These are phyloP conservation scores for Dasyprocta punctata DNA, from an alignment of 2,113 vertebrate species.

Conservation along the genomic window DNA sequence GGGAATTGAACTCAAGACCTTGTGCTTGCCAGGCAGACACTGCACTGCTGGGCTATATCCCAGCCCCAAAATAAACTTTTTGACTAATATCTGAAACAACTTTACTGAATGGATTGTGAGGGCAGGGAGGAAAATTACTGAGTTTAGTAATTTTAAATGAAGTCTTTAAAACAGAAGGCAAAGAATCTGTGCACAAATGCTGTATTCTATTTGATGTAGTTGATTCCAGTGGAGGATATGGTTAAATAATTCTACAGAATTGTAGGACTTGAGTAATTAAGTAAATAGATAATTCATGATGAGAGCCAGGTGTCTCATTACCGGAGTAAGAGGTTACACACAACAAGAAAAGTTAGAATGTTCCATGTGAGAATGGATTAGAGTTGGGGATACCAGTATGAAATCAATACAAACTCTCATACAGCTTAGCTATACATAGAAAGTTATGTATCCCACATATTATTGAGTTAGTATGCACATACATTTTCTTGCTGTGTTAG, in stretches of 20 bases:
- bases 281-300: neutral
- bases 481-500: neutral
- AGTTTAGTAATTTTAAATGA: neutral
- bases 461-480: neutral
- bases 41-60: too few relatives aligned
- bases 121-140: neutral
- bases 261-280: neutral
- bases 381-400: neutral
- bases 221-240: neutral
- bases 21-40: too few relatives aligned
- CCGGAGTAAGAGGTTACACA: neutral
- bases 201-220: neutral
- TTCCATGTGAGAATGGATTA: neutral
- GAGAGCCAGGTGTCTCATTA: neutral
- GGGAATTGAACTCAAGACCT: too few relatives aligned
- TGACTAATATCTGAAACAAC: neutral
- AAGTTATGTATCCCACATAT: neutral
- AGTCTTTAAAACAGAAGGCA: neutral
- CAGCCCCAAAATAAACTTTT: neutral
- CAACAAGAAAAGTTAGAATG: neutral
- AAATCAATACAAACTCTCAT: neutral
- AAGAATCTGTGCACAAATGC: neutral
- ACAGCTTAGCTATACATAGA: neutral
- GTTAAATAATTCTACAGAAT: neutral
- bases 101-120: neutral